Base-by-base conservation (phyloP, 2,113 vertebrate genomes). In the Syngnathus scovelli region DNA sequence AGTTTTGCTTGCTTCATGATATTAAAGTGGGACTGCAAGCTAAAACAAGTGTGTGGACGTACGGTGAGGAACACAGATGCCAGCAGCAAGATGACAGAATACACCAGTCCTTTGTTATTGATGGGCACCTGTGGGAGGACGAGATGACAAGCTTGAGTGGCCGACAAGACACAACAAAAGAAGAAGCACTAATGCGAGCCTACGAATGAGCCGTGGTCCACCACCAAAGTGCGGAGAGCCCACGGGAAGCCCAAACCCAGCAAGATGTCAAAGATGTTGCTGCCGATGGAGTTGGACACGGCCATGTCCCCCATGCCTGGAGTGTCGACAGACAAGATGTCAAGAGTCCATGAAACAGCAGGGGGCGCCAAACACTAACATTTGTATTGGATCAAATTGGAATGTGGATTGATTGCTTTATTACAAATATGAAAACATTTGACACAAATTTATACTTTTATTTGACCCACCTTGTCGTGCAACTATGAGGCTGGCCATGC, bases 291-390 rank as follows among this genome's bases (percentile, higher is more conserved):
- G 85, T 93, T 93, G 5, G 92, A 93, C 65, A 93, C 91, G 0
- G 92, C 92, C 92, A 93, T 93, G 83, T 93, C 92, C 15, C 92
- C 92, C 90, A 93, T 89, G 54, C 92, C 92, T 93, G 75, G 36
- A 41, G 27, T 33, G 27, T 33, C 27, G 67, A 67, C 44, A 61
- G 65, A 86, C 18, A 56, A 19, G 43, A 12, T 16, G 7, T 15
- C 27, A 58, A 70, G 51, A 74, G 41, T 43, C 41, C 41, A 43
- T 11, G 12, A 43, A 43, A 3, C 27, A 33, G 3, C 27, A 33
- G 27, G 27, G 27, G 27, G 3, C 27, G 27, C 27, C 27, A 33
- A 33, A 33, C 27, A 33, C 27, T 33, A 33, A 33, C 27, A 33
- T 33, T 33, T 33, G 27, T 33, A 33, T 33, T 33, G 27, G 27